Conservation (phyloP, 2,797 vertebrate species). For the Typhlichthys subterraneus region DNA sequence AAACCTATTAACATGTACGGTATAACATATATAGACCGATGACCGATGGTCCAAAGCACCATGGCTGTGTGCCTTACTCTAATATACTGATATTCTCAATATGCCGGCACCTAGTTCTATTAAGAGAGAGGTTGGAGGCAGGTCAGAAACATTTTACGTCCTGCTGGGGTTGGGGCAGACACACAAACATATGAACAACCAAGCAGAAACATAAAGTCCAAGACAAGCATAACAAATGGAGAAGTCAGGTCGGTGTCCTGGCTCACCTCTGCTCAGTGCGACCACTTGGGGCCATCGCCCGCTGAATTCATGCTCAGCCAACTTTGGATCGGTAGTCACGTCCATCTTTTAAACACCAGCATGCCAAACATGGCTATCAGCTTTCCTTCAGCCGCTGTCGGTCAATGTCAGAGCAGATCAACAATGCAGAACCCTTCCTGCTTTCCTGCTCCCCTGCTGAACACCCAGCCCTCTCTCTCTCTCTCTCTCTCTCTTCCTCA, state of each 20-base stretch:
- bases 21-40: too few species aligned
- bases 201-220: slow-evolving; percentile 49
- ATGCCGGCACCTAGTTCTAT: neutral
- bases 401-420: slow-evolving; percentile 86
- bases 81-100: slow-evolving; percentile 2
- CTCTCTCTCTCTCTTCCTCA: slow-evolving; percentile 22
- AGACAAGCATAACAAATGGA: slow-evolving; percentile 50
- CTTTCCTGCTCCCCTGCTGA: slow-evolving; percentile 71
- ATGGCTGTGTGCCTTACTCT: slow-evolving; percentile 32
- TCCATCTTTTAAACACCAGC: slow-evolving; percentile 81
- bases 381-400: slow-evolving; percentile 83
- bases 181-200: slow-evolving; percentile 47
- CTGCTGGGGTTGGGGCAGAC: neutral
- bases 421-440: slow-evolving; percentile 83
- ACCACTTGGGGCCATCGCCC: slow-evolving; percentile 72
- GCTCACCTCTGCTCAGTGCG: slow-evolving; percentile 54
- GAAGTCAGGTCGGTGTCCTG: slow-evolving; percentile 66
- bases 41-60: slow-evolving; percentile 8
- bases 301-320: slow-evolving; percentile 79
- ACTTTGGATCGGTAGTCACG: slow-evolving; percentile 79
- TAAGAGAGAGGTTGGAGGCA: slow-evolving; percentile 13
- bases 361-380: slow-evolving; percentile 85
- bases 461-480: slow-evolving; percentile 61
- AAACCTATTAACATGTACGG: too few species aligned
- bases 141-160: neutral